Evolutionary conservation across 2,797 vertebrate species (phyloP).

Genomic region (Hypotaenidia philippensis): DNA sequence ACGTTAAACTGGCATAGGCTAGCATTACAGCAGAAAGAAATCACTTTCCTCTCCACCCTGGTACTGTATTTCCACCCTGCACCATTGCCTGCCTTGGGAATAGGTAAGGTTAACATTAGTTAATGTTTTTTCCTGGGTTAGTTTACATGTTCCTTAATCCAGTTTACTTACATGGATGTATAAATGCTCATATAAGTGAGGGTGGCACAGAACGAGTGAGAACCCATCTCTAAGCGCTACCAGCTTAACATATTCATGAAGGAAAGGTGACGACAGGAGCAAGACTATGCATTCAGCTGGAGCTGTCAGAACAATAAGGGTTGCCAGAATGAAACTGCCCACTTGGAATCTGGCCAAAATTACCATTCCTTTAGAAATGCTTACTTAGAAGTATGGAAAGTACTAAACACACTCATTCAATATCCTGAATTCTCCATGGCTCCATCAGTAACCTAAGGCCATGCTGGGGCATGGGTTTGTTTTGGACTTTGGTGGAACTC

Average conservation of each 20-base stretch:
- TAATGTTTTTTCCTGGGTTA: neutral
- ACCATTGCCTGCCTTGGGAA: neutral
- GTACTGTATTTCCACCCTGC: neutral
- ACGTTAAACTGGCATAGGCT: neutral
- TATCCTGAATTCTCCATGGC: neutral
- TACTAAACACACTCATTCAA: neutral
- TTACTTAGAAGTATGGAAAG: slow-evolving; percentile 34
- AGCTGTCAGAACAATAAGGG: slow-evolving; percentile 54
- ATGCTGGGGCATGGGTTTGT: neutral
- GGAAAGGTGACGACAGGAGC: slow-evolving; percentile 20
- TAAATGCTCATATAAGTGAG: neutral
- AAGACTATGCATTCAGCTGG: slow-evolving; percentile 38
- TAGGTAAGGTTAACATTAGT: neutral
- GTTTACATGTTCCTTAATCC: neutral
- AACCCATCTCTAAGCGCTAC: neutral
- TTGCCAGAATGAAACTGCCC: slow-evolving; percentile 57
- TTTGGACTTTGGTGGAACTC: slow-evolving; percentile 25
- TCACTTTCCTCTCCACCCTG: neutral
- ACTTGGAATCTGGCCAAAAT: slow-evolving; percentile 34
- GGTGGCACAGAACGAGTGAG: neutral
- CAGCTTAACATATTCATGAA: slow-evolving; percentile 63
- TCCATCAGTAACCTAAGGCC: neutral
- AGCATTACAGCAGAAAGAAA: neutral
- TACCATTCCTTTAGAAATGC: slow-evolving; percentile 42
- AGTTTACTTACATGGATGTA: neutral